Evolutionary conservation across 2,888 invertebrate species (phyloP), one percentile per base, ranked within the genome.

Genomic region (Rhagophthalmus giganteus): DNA sequence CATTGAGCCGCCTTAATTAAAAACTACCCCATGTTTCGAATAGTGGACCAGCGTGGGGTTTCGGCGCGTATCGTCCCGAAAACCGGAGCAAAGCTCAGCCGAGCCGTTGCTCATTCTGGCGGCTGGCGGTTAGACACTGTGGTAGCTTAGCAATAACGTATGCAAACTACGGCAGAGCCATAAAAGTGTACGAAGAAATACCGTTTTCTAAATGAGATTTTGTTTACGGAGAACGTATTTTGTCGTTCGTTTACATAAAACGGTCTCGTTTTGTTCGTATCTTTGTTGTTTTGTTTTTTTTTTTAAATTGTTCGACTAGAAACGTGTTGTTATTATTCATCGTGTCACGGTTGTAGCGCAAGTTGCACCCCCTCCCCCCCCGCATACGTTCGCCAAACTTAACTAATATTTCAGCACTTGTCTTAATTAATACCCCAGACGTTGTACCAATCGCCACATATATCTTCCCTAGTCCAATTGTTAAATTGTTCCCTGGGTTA

Each of bases 1-100:
- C 71, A 67, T 72, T 70, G 69, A 71, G 72, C 71, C 71, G 71
- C 73, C 73, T 74, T 74, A 74, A 74, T 74, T 74, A 74, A 74
- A 74, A 74, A 74, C 69, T 71, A 70, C 71, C 55, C 55, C 48
- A 55, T 55, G 55, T 45, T 54, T 53, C 54, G 59, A 55, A 46
- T 55, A 61, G 62, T 54, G 46, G 66, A 49, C 61, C 69, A 59
- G 51, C 42, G n/a, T n/a, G 25, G 53, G 14, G 40, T 50, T 49
- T 27, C 33, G 13, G 14, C 12, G 10, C 30, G 30, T 20, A 34
- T 33, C 42, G 31, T 35, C 27, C 54, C 37, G 34, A 28, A 12
- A n/a, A 11, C 31, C 9, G 13, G 26, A 24, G 12, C 10, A 20
- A 35, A 24, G 39, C 57, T 65, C 55, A 39, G 39, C 56, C 65